These are phyloP conservation scores for Ailurus styani DNA, from an alignment of 2,113 vertebrate species.

Conservation along the genomic window DNA sequence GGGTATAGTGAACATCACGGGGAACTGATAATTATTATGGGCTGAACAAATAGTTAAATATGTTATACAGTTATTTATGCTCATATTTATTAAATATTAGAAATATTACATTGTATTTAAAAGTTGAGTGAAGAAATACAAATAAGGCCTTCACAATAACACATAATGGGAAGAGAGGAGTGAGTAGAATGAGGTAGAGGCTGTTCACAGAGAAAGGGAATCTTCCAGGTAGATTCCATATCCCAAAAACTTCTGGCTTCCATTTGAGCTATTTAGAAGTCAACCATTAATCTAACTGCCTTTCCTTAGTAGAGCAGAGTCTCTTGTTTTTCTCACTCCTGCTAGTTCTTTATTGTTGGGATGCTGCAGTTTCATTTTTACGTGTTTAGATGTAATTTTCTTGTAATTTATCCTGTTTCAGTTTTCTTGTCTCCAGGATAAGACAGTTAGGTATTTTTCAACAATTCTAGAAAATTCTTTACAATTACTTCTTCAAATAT, in stretches of 20 bases:
- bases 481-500: not conserved
- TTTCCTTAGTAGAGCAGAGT: not conserved
- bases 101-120: not conserved
- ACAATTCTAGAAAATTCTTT: not conserved
- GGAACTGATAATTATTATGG: not conserved
- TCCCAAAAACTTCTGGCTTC: not conserved
- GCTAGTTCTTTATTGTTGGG: not conserved
- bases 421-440: not conserved
- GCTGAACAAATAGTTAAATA: not conserved
- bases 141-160: not conserved
- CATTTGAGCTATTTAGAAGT: not conserved
- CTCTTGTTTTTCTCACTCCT: not conserved
- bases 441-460: not conserved
- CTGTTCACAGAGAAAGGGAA: not conserved
- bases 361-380: not conserved
- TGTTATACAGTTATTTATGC: not conserved
- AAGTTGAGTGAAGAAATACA: not conserved
- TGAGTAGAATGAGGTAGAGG: not conserved
- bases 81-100: not conserved
- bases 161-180: not conserved
- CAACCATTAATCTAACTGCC: not conserved
- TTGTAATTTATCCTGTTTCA: not conserved
- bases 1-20: not conserved
- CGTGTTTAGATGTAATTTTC: not conserved
- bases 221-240: not conserved